These are phyloP conservation scores for Pluvialis apricaria DNA, from an alignment of 2,113 vertebrate species.

Conservation along the genomic window DNA sequence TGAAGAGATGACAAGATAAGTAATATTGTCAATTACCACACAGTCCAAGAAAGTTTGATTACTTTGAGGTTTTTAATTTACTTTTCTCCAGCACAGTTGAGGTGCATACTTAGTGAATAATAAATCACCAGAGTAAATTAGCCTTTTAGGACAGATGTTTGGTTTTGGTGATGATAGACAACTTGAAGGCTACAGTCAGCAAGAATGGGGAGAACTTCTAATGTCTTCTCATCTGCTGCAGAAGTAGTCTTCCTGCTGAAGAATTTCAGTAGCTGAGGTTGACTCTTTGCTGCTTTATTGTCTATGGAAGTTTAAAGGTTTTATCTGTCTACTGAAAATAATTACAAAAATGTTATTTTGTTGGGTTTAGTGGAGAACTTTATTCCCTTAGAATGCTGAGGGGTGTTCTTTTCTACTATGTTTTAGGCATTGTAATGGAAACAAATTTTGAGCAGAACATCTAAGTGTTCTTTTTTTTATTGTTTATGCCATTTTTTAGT, in stretches of 20 bases:
- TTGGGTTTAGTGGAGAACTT: not conserved
- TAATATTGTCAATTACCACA: not conserved
- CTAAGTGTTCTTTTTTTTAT: not conserved
- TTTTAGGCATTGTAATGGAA: not conserved
- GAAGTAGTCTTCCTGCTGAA: not conserved
- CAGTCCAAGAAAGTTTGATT: not conserved
- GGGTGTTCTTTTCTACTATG: not conserved
- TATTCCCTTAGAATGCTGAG: not conserved
- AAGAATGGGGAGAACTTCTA: not conserved
- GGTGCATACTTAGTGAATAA: not conserved
- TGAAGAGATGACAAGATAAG: not conserved
- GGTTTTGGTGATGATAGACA: not conserved
- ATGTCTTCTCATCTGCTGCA: not conserved
- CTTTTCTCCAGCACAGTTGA: not conserved
- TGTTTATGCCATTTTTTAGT: not conserved
- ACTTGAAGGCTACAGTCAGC: not conserved
- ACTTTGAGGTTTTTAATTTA: constrained; percentile 1
- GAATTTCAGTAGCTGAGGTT: not conserved
- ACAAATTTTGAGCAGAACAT: not conserved
- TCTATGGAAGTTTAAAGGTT: not conserved
- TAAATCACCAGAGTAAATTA: not conserved
- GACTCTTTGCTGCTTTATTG: not conserved
- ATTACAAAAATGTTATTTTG: not conserved
- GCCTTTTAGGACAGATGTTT: not conserved
- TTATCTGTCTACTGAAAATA: not conserved